Conservation (phyloP, 2,797 vertebrate species). For the Artibeus lituratus region DNA sequence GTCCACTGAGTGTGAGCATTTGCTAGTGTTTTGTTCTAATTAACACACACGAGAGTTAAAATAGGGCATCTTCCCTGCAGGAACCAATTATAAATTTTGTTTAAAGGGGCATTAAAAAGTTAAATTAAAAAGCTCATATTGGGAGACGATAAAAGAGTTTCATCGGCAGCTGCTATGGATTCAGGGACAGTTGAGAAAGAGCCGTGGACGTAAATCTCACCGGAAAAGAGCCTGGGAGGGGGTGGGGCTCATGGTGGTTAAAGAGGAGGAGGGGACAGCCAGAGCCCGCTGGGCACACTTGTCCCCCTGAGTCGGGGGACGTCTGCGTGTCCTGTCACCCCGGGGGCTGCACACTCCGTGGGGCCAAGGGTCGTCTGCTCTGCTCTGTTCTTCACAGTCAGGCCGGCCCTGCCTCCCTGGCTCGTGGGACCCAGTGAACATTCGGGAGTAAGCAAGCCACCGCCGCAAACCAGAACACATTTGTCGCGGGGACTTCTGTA, state of each 20-base stretch:
- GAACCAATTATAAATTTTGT: conserved; percentile 27
- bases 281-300: not conserved
- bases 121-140: conserved; percentile 7
- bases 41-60: not conserved
- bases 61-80: not conserved
- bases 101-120: conserved; percentile 34
- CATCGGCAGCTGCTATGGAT: not conserved
- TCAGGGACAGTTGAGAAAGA: not conserved
- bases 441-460: not conserved
- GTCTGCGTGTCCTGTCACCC: not conserved
- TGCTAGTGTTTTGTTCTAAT: conserved; percentile 9
- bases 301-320: not conserved
- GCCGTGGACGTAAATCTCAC: not conserved
- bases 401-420: not conserved
- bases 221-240: not conserved
- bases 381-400: not conserved
- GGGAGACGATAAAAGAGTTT: conserved; percentile 26
- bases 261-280: not conserved
- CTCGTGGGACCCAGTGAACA: not conserved
- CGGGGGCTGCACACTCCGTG: not conserved
- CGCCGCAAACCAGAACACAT: not conserved
- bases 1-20: not conserved
- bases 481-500: not conserved
- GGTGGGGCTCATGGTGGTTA: not conserved
- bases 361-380: not conserved